Conservation (phyloP, 2,113 vertebrate species). For the Orthonyx spaldingii region DNA sequence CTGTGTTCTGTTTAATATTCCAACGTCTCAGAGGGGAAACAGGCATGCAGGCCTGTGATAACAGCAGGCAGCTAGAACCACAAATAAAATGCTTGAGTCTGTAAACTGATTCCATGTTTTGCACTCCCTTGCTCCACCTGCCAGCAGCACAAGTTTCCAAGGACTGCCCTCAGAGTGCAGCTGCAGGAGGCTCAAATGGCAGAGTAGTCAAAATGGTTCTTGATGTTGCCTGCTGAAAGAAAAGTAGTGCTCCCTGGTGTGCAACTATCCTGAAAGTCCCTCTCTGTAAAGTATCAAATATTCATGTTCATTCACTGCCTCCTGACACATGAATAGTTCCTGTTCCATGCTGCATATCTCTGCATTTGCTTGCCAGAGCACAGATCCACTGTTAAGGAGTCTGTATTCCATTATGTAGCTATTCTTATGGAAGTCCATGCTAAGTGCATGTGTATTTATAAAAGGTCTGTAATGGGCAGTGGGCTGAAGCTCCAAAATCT, state of each 20-base stretch:
- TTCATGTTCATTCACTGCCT: not conserved
- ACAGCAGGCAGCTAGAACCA: not conserved
- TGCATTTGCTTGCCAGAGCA: not conserved
- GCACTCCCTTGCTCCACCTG: not conserved
- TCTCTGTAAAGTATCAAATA: not conserved
- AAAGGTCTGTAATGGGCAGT: not conserved
- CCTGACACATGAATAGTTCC: not conserved
- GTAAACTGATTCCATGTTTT: not conserved
- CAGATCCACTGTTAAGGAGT: not conserved
- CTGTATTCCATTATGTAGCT: not conserved
- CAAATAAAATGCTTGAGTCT: not conserved
- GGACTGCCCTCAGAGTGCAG: not conserved
- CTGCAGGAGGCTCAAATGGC: not conserved
- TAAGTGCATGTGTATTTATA: not conserved
- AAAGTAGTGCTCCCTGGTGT: not conserved
- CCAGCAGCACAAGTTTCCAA: not conserved
- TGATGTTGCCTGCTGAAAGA: not conserved
- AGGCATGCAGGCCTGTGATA: not conserved
- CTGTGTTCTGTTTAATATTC: not conserved
- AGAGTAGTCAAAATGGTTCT: not conserved
- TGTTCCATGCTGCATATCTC: rapidly evolving
- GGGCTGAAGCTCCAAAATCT: not conserved
- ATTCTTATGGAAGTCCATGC: not conserved
- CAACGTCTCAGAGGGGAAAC: not conserved
- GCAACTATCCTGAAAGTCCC: not conserved